Evolutionary conservation across 2,113 vertebrate genomes (phyloP).

Genomic region (Lophotis ruficrista): DNA sequence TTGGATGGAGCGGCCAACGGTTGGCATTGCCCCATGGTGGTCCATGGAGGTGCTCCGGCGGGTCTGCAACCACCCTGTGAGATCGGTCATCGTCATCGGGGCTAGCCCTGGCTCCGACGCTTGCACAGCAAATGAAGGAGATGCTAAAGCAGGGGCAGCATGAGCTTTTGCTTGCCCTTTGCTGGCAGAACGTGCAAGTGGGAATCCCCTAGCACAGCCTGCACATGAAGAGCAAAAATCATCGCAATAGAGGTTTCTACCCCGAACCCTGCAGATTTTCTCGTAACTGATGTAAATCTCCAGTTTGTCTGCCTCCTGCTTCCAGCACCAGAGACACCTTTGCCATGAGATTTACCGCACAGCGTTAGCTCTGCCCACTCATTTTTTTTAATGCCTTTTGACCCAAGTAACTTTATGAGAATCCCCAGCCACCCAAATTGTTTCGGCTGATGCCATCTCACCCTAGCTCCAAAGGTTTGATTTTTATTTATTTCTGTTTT

Average conservation of each 20-base stretch:
- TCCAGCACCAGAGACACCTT: not conserved
- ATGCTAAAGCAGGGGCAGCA: not conserved
- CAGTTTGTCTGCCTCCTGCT: not conserved
- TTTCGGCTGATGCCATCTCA: not conserved
- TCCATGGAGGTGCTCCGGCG: not conserved
- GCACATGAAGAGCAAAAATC: fast-evolving
- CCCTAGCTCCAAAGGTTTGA: not conserved
- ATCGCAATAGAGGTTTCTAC: not conserved
- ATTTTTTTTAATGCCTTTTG: not conserved
- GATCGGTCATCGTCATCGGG: fast-evolving
- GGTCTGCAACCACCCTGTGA: not conserved
- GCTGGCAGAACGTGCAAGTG: fast-evolving
- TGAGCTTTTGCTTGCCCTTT: not conserved
- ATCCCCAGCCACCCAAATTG: not conserved
- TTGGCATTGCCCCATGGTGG: fast-evolving
- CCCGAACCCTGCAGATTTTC: not conserved
- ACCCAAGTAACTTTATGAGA: not conserved
- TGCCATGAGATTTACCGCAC: not conserved
- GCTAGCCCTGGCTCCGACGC: not conserved
- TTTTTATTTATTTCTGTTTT: not conserved
- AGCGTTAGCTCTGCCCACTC: not conserved
- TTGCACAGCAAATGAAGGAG: not conserved
- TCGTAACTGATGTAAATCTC: not conserved
- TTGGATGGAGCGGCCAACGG: fast-evolving
- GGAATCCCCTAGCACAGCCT: not conserved